Evolutionary conservation across 2,888 invertebrate species (phyloP).

Genomic region (Thereva unica): DNA sequence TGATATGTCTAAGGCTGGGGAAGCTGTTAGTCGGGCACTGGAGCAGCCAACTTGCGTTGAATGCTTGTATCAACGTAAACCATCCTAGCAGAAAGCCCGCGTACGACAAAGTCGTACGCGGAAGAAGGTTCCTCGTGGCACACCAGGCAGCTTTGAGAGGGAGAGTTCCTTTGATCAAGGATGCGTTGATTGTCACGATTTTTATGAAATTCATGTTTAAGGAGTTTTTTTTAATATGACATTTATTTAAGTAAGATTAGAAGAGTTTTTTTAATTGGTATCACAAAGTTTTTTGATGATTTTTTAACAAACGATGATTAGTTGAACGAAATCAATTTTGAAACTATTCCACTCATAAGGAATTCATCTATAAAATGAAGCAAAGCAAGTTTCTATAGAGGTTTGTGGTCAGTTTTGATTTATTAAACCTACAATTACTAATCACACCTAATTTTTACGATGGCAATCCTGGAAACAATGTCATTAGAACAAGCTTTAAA

Average conservation of each 20-base stretch:
- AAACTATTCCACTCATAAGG: no score
- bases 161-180: constrained; percentile 46
- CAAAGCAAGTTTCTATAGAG: no score
- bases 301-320: not conserved
- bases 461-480: no score
- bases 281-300: constrained; percentile 13
- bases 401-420: no score
- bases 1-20: constrained; percentile 59
- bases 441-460: no score
- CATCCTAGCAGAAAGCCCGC: constrained; percentile 69
- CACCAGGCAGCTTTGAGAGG: constrained; percentile 46
- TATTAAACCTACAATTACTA: no score
- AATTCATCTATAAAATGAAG: no score
- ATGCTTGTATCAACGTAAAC: constrained; percentile 69
- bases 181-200: constrained; percentile 58
- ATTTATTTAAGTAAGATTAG: not conserved
- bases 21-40: constrained; percentile 63
- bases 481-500: no score
- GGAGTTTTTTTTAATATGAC: constrained; percentile 20
- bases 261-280: constrained; percentile 13
- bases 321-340: no score
- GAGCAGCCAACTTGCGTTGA: constrained; percentile 75
- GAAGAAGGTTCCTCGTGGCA: constrained; percentile 58
- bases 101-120: constrained; percentile 67
- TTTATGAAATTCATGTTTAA: constrained; percentile 67